Evolutionary conservation across 1,140 invertebrate genomes (phyloP), one percentile per base, ranked within the genome.

Genomic region (Daktulosphaira vitifoliae): DNA sequence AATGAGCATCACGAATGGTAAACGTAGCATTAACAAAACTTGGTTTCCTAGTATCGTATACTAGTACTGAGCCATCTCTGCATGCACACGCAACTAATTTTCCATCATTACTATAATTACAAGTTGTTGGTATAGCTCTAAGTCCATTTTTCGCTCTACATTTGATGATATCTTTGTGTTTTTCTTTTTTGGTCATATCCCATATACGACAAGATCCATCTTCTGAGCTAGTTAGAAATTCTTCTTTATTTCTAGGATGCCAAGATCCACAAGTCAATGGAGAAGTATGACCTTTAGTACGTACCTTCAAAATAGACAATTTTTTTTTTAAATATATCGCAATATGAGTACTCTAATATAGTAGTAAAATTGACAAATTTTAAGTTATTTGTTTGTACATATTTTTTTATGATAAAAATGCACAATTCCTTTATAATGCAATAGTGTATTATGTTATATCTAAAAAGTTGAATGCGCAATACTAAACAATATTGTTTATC

Each of bases 261-360:
- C 94, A 99, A 70, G 84, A 85, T 1, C 95, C 95, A 68, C 82
- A 82, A 69, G 94, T 96, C 7, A 99, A 75, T 46, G 90, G 84
- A 0, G 92, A 92, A 11, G 90, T 89, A 73, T 99, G 97, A 0
- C 97, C 97, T 78, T 97, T 96, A 0, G 96, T 99, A 69, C 82
- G 82, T 0, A 88, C 25, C 56, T 62, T 46, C 7, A 33, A 33
- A 33, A 11, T 33, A n/a, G n/a, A n/a, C n/a, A n/a, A n/a, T n/a
- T n/a, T n/a, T n/a, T n/a, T n/a, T n/a, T n/a, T n/a, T n/a, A n/a
- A n/a, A n/a, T n/a, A n/a, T n/a, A n/a, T n/a, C n/a, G n/a, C n/a
- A n/a, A n/a, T n/a, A n/a, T n/a, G n/a, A n/a, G n/a, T n/a, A n/a
- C n/a, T n/a, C n/a, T n/a, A n/a, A n/a, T n/a, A n/a, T n/a, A n/a